Percentiles rank a stretch among this genome's conserved stretches.
Evolutionary conservation across 2,888 invertebrate genomes (phyloP).

Genomic region (Trissoscelio sp.): DNA sequence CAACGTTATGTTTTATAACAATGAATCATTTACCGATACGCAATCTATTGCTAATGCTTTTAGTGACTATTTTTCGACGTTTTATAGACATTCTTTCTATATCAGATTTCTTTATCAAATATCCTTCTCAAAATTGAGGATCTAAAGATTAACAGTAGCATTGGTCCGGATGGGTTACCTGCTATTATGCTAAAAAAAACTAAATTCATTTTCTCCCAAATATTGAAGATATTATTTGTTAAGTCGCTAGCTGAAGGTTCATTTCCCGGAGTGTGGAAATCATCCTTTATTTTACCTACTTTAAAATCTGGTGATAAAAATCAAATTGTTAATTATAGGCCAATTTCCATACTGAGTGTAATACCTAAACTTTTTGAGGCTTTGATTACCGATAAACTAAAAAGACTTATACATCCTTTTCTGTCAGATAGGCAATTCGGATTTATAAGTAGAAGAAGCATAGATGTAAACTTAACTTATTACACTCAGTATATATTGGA

Average conservation of each 20-base stretch:
- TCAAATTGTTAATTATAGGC: background rate
- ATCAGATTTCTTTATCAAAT: background rate
- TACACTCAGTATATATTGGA: slow-evolving; percentile 1
- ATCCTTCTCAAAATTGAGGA: background rate
- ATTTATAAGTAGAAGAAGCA: background rate
- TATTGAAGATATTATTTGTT: background rate
- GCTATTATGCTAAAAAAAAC: background rate
- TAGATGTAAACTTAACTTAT: background rate
- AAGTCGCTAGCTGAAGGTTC: background rate
- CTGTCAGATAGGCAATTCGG: background rate
- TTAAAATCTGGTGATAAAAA: background rate
- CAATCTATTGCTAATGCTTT: background rate
- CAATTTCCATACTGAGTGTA: background rate
- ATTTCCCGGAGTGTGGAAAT: background rate
- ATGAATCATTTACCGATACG: background rate
- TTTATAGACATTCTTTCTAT: too few species aligned
- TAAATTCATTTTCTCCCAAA: background rate
- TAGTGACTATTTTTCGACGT: background rate
- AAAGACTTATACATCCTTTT: background rate
- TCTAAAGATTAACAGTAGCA: background rate
- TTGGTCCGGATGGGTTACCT: background rate
- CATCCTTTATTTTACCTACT: background rate
- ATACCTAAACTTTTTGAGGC: slow-evolving; percentile 3
- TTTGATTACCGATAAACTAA: background rate
- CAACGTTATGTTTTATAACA: background rate